phyloP scores from a whole-genome alignment of 2,888 invertebrate species.

The Hyles lineata region DNA sequence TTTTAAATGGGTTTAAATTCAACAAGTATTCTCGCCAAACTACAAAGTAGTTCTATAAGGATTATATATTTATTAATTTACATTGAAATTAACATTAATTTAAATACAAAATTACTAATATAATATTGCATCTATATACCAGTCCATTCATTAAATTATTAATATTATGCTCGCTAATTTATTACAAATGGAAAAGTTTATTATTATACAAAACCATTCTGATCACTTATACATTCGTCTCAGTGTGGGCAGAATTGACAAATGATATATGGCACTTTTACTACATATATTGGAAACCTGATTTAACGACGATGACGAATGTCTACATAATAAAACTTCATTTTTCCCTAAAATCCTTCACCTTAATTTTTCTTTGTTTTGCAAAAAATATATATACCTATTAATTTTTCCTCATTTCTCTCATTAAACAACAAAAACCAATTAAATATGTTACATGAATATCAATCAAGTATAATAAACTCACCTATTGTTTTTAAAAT shows the following conservation, averaged over 20 bases:
- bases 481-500: slow-evolving; percentile 95
- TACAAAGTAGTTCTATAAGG: too few species aligned
- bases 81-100: background rate
- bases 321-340: slow-evolving; percentile 33
- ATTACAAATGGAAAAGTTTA: background rate
- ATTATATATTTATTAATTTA: too few species aligned
- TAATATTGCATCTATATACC: background rate
- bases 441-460: background rate
- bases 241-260: slow-evolving; percentile 50
- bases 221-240: slow-evolving; percentile 27
- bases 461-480: slow-evolving; percentile 55
- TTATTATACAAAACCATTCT: background rate
- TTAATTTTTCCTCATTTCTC: background rate
- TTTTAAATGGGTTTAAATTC: background rate
- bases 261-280: slow-evolving; percentile 55
- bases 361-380: too few species aligned
- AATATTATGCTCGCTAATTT: background rate
- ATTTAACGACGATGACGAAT: slow-evolving; percentile 31
- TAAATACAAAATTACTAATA: background rate
- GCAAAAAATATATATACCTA: too few species aligned
- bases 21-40: background rate
- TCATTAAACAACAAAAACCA: background rate
- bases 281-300: slow-evolving; percentile 38
- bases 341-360: too few species aligned
- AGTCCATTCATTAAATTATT: background rate